A percentile compares a stretch with the other conserved stretches of the same genome.
These are phyloP conservation scores for Garrulus glandarius DNA, from an alignment of 2,797 vertebrate species.

Conservation along the genomic window DNA sequence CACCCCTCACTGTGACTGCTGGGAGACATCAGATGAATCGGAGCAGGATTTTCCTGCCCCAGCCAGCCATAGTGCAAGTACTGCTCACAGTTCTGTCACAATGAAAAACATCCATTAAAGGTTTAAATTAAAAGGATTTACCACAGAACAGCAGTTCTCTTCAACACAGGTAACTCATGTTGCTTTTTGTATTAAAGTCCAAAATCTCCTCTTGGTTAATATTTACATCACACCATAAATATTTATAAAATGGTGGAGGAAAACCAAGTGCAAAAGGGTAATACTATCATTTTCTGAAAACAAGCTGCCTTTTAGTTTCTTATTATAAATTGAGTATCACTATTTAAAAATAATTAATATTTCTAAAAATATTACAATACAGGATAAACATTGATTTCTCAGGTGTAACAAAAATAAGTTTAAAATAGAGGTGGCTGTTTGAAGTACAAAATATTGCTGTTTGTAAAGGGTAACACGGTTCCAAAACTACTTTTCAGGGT, in stretches of 20 bases:
- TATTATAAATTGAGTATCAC: slow-evolving; percentile 66
- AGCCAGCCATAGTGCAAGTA: not conserved
- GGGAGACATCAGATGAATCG: not conserved
- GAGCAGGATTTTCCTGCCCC: not conserved
- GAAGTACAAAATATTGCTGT: slow-evolving; percentile 78
- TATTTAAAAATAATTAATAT: slow-evolving; percentile 72
- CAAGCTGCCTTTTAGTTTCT: slow-evolving; percentile 65
- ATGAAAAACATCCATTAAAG: not conserved
- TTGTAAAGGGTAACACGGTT: slow-evolving; percentile 70
- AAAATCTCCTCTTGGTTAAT: not conserved
- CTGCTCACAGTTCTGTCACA: not conserved
- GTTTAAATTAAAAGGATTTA: not conserved
- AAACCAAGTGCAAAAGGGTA: slow-evolving; percentile 63
- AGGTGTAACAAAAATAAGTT: slow-evolving; percentile 78
- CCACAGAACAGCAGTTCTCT: not conserved
- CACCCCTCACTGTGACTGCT: not conserved
- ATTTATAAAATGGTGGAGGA: slow-evolving; percentile 62
- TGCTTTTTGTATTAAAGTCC: slow-evolving; percentile 16
- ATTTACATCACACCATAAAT: slow-evolving; percentile 64
- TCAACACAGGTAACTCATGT: not conserved
- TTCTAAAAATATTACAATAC: slow-evolving; percentile 80
- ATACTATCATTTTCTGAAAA: slow-evolving; percentile 64
- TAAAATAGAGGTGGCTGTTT: slow-evolving; percentile 74
- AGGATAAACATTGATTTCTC: slow-evolving; percentile 67
- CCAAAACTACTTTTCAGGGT: slow-evolving; percentile 62